Evolutionary conservation across 2,113 vertebrate species (phyloP).

Genomic region (Pampusana beccarii): DNA sequence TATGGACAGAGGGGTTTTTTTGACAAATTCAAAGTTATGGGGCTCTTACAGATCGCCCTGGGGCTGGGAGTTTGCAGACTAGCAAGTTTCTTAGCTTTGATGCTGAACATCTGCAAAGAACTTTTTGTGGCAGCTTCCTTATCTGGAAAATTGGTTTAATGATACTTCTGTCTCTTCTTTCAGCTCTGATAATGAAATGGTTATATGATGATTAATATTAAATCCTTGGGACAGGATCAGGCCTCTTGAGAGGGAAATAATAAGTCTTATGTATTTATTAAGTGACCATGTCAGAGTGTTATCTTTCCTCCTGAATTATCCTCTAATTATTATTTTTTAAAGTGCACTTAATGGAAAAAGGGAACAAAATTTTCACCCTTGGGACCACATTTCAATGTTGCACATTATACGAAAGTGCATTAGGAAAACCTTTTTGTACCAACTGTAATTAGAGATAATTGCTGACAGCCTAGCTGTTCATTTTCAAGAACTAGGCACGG

Average conservation of each 20-base stretch:
- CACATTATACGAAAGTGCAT: background rate
- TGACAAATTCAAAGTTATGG: background rate
- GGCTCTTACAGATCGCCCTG: background rate
- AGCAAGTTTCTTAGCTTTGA: background rate
- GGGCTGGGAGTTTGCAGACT: background rate
- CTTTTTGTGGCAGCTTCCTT: background rate
- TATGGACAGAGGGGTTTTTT: background rate
- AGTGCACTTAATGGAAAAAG: background rate
- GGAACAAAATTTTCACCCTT: background rate
- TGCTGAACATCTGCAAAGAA: background rate
- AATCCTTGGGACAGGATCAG: background rate
- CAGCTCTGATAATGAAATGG: background rate
- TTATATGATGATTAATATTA: background rate
- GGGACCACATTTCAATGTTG: slow-evolving; percentile 16
- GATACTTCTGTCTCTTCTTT: background rate
- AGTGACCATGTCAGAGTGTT: background rate
- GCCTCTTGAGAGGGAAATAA: background rate
- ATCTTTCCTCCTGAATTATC: background rate
- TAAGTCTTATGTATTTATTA: background rate
- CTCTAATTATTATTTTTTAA: slow-evolving; percentile 14
- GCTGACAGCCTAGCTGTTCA: background rate
- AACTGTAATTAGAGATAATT: slow-evolving; percentile 61
- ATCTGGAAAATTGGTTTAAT: background rate
- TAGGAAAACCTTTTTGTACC: background rate
- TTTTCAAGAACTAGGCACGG: background rate